A percentile compares a stretch with the other conserved stretches of the same genome.
Conservation (phyloP, 2,888 invertebrate genomes). For the Morpho deidamia region DNA sequence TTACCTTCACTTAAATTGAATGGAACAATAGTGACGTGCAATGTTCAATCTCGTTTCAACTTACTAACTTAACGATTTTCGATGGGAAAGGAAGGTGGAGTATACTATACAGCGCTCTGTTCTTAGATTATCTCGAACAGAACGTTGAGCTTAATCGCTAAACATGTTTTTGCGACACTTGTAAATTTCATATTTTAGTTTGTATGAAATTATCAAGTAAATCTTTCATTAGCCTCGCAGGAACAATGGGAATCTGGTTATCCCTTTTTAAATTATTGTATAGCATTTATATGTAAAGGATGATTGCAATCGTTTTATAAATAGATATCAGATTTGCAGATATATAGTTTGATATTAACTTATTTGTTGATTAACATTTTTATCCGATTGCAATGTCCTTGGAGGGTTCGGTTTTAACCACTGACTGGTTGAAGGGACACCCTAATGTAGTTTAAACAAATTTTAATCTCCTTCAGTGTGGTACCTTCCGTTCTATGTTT, state of each 20-base stretch:
- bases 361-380: slow-evolving; percentile 1
- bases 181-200: not conserved
- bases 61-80: slow-evolving; percentile 29
- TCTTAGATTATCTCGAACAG: slow-evolving; percentile 4
- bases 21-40: slow-evolving; percentile 25
- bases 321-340: slow-evolving; percentile 6
- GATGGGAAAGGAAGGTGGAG: slow-evolving; percentile 9
- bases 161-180: slow-evolving; percentile 6
- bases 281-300: slow-evolving; percentile 50
- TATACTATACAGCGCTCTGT: slow-evolving; percentile 4
- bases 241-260: slow-evolving; percentile 36
- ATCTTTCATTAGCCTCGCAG: slow-evolving; percentile 1
- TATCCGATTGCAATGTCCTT: slow-evolving; percentile 31
- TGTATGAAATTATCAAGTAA: not conserved
- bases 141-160: slow-evolving; percentile 1
- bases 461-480: slow-evolving; percentile 18
- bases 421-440: slow-evolving; percentile 47
- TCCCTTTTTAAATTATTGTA: slow-evolving; percentile 39
- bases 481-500: slow-evolving; percentile 35
- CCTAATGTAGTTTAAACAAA: slow-evolving; percentile 20
- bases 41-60: slow-evolving; percentile 38
- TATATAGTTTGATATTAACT: slow-evolving; percentile 2
- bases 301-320: slow-evolving; percentile 34
- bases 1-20: slow-evolving; percentile 13
- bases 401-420: slow-evolving; percentile 51